These are phyloP conservation scores for Urophycis tenuis DNA, from an alignment of 2,797 vertebrate species.

Conservation along the genomic window DNA sequence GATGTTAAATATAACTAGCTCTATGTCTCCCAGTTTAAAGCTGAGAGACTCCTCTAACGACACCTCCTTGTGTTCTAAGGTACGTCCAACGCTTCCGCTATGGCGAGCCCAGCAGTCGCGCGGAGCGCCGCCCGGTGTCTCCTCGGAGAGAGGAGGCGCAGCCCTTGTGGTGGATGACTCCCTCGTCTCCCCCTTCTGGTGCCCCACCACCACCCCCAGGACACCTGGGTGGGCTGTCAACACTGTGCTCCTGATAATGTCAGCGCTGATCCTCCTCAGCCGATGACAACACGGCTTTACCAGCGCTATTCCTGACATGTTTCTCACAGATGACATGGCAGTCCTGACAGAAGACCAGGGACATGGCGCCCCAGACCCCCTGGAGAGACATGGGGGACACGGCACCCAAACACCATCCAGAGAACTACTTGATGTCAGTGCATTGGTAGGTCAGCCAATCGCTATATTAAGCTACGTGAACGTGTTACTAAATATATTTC, in stretches of 20 bases:
- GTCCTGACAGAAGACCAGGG: slow-evolving; percentile 31
- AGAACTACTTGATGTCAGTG: slow-evolving; percentile 51
- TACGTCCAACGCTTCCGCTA: slow-evolving; percentile 81
- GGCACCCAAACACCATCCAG: slow-evolving; percentile 42
- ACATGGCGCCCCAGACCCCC: slow-evolving; percentile 23
- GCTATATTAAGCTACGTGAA: background rate
- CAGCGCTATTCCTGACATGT: background rate
- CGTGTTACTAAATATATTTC: background rate
- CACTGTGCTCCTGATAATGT: background rate
- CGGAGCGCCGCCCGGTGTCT: slow-evolving; percentile 62
- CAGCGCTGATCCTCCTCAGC: background rate
- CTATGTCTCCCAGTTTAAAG: background rate
- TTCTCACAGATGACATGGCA: background rate
- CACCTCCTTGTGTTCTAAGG: slow-evolving; percentile 51
- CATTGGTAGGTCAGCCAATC: slow-evolving; percentile 28
- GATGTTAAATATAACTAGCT: background rate
- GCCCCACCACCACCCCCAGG: slow-evolving; percentile 43
- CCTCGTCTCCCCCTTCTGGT: slow-evolving; percentile 51
- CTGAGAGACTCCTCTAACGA: background rate
- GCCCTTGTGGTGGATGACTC: slow-evolving; percentile 78
- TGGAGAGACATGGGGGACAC: slow-evolving; percentile 21
- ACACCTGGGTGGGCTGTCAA: background rate
- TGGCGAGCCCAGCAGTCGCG: slow-evolving; percentile 75
- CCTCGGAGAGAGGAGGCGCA: slow-evolving; percentile 28
- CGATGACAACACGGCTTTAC: background rate